Evolutionary conservation across 2,888 invertebrate species (phyloP), one percentile per base, ranked within the genome.

Genomic region (Drosophila incognita): DNA sequence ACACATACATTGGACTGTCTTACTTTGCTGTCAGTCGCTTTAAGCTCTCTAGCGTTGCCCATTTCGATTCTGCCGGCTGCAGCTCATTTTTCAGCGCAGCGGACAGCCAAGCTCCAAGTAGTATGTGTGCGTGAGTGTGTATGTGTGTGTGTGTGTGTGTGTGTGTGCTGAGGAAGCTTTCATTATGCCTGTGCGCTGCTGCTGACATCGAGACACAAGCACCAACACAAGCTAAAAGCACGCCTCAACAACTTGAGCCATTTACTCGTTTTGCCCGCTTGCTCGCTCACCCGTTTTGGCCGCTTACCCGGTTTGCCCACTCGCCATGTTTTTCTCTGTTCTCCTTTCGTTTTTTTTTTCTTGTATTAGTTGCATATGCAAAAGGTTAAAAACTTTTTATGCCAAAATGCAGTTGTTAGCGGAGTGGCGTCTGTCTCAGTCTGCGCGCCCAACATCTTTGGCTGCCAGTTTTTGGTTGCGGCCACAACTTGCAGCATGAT

Each of bases 331-430:
- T 46, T 24, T 36, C 35, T 24, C 33, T 46, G 46, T 24, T 35
- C 35, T 18, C 33, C 35, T 15, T 27, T 38, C 7, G n/a, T 27
- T 11, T 38, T 11, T 35, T 21, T 52, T 21, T 52, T 53, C 15
- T 53, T 53, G n/a, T 56, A 58, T 63, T 56, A 31, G 53, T 54
- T 82, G 79, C 83, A 83, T 83, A 82, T 83, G 85, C 83, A 83
- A 82, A 85, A 84, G 83, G 83, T 85, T 84, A 83, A 85, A 81
- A 82, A 81, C 85, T 82, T 82, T 82, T 71, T 46, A 46, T 46
- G 58, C 65, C 60, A 66, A 74, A 79, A 81, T 70, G 82, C 79
- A 79, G 62, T 70, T 69, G 78, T 60, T 65, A 51, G 62, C 63
- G 51, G 48, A 66, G 58, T 40, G 58, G 48, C 62, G 36, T 38